Evolutionary conservation across 2,888 invertebrate species (phyloP).

Genomic region (Lepidochrysops patricia): DNA sequence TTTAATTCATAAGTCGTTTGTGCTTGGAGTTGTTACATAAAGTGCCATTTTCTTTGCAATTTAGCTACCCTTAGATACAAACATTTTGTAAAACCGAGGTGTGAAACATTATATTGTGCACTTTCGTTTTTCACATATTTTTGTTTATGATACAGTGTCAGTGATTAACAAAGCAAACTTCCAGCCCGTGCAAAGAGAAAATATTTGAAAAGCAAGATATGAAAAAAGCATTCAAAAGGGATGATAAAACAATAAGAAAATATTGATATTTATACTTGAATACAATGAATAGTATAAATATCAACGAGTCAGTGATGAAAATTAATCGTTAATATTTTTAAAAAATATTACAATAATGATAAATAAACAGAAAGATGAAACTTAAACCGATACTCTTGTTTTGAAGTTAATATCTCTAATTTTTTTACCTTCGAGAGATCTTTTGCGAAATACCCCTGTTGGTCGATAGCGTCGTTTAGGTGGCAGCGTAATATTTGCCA

Average conservation of each 20-base stretch:
- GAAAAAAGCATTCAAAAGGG: slow-evolving; percentile 63
- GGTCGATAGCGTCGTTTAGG: slow-evolving; percentile 62
- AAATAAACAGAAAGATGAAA: slow-evolving; percentile 43
- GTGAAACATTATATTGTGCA: slow-evolving; percentile 61
- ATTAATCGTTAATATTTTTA: slow-evolving; percentile 38
- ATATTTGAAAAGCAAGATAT: slow-evolving; percentile 67
- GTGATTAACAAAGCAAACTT: slow-evolving; percentile 62
- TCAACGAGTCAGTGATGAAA: slow-evolving; percentile 51
- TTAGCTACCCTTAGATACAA: slow-evolving; percentile 33
- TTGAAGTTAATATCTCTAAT: slow-evolving; percentile 55
- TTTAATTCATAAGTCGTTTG: slow-evolving; percentile 26
- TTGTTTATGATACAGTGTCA: slow-evolving; percentile 65
- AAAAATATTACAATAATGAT: slow-evolving; percentile 39
- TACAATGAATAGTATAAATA: slow-evolving; percentile 42
- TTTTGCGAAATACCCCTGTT: slow-evolving; percentile 95
- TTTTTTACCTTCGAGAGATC: slow-evolving; percentile 96
- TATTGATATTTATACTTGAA: slow-evolving; percentile 50
- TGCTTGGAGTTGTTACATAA: slow-evolving; percentile 41
- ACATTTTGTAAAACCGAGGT: slow-evolving; percentile 47
- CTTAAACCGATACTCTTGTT: slow-evolving; percentile 57
- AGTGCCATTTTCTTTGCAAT: slow-evolving; percentile 45
- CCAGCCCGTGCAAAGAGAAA: slow-evolving; percentile 72
- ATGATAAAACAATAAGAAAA: slow-evolving; percentile 41
- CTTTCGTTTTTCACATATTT: slow-evolving; percentile 49
- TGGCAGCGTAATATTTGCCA: slow-evolving; percentile 68